Base-by-base conservation (phyloP, 2,113 vertebrate genomes). In the Copsychus sechellarum region DNA sequence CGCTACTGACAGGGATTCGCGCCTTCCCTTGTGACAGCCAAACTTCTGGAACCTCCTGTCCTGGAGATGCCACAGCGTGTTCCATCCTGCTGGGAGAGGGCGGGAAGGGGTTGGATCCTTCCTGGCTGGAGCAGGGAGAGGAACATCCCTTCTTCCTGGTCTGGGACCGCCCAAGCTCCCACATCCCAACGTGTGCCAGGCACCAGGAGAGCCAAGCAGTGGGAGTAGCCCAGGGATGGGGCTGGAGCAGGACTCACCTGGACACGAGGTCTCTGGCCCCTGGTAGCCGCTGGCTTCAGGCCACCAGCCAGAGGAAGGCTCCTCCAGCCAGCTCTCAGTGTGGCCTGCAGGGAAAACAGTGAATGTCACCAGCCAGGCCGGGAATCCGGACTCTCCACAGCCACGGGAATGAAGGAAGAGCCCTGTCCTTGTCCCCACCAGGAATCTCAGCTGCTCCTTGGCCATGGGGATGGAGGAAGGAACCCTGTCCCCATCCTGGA, bases 1-100 rank as follows among this genome's bases (percentile, higher is more conserved):
- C 0, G 0, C 51, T 78, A 48, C 28, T 0, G 0, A 5, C 0
- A 1, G 36, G 31, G 4, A 11, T n/a, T 51, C 0, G 0, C 24
- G 65, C 9, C 9, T 3, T 14, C 3, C 33, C 3, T 14, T 2
- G 0, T 14, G 17, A 28, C 51, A 22, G 17, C 0, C 26, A 4
- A 65, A 33, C 19, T 70, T 62, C 36, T n/a, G 50, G 51, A 81
- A 50, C 1, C 2, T 61, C 12, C 13, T 33, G 3, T 31, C 23
- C 9, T 16, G 42, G 8, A 71, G 70, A 17, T 29, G 10, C 60
- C 61, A 40, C 1, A 14, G 22, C 1, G 15, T 2, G 8, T 20
- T 4, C 28, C 1, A 5, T 28, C 12, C 65, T 61, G 74, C 50
- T 1, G 9, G n/a, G 38, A 84, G 19, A 56, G 18, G 20, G 22